A percentile compares a stretch with the other conserved stretches of the same genome.
Evolutionary conservation across 2,797 vertebrate species (phyloP).

Genomic region (Aldrovandia affinis): DNA sequence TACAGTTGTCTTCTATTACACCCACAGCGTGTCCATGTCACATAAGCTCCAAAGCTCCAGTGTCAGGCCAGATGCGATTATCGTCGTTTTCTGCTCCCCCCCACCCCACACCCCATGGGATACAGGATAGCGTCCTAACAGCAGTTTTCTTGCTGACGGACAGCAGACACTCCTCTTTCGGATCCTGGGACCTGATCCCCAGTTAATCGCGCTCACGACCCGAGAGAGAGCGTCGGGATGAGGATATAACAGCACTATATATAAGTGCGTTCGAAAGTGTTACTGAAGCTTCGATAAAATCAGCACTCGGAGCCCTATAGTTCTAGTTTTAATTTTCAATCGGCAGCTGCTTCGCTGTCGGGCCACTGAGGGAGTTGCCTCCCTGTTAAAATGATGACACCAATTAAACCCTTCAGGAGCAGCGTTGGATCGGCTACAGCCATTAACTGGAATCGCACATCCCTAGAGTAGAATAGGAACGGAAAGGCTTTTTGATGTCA

Average conservation of each 20-base stretch:
- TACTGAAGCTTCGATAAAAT: too few relatives aligned
- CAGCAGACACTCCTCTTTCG: constrained; percentile 45
- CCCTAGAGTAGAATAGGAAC: background rate
- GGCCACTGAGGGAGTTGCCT: too few relatives aligned
- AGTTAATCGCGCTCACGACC: background rate
- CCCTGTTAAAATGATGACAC: background rate
- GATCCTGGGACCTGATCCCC: constrained; percentile 50
- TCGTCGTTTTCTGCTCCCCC: constrained; percentile 52
- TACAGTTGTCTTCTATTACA: constrained; percentile 50
- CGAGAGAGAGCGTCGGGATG: too few relatives aligned
- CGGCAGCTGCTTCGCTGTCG: too few relatives aligned
- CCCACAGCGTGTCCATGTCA: constrained; percentile 62
- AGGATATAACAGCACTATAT: too few relatives aligned
- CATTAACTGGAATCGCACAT: background rate
- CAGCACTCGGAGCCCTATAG: background rate
- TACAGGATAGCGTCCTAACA: constrained; percentile 51
- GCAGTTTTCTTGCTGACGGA: constrained; percentile 43
- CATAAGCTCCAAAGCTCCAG: constrained; percentile 56
- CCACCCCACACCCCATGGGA: constrained; percentile 44
- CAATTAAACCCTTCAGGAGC: background rate
- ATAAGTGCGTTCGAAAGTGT: too few relatives aligned
- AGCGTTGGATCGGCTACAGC: background rate
- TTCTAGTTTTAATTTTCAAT: too few relatives aligned
- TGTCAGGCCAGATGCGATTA: constrained; percentile 52
- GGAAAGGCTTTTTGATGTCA: background rate